These are phyloP conservation scores for Watsonalla cultraria DNA, from an alignment of 2,888 invertebrate species.

Conservation along the genomic window DNA sequence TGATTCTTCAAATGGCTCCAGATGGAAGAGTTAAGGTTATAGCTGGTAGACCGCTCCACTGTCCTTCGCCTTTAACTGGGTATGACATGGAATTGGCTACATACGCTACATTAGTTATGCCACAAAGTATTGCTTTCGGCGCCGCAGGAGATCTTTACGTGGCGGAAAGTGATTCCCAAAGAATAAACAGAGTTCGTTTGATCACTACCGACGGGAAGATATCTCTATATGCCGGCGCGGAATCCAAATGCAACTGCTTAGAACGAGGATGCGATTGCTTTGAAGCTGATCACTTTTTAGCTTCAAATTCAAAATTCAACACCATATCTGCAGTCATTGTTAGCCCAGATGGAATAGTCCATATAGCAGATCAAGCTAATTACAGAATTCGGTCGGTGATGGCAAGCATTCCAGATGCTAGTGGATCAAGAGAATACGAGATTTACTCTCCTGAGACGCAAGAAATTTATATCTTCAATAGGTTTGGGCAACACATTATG, in stretches of 20 bases:
- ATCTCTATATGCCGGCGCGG: slow-evolving; percentile 94
- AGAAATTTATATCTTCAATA: slow-evolving; percentile 95
- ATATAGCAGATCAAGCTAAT: slow-evolving; percentile 97
- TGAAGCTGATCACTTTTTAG: slow-evolving; percentile 93
- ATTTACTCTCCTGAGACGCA: slow-evolving; percentile 97
- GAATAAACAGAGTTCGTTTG: slow-evolving; percentile 93
- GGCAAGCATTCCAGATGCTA: slow-evolving; percentile 93
- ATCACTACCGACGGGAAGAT: slow-evolving; percentile 97
- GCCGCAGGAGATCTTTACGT: slow-evolving; percentile 95
- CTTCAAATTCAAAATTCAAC: slow-evolving; percentile 95
- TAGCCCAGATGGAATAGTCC: slow-evolving; percentile 95
- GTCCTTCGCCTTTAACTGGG: slow-evolving; percentile 88
- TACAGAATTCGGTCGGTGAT: slow-evolving; percentile 92
- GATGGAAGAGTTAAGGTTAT: slow-evolving; percentile 95
- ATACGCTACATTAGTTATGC: slow-evolving; percentile 93
- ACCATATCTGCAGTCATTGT: slow-evolving; percentile 95
- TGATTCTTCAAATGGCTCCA: slow-evolving; percentile 94
- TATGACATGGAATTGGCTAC: slow-evolving; percentile 93
- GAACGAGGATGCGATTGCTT: slow-evolving; percentile 95
- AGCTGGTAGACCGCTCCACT: slow-evolving; percentile 95
- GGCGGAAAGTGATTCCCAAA: slow-evolving; percentile 96
- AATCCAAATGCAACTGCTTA: slow-evolving; percentile 95
- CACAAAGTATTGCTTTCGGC: slow-evolving; percentile 96
- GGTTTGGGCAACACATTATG: slow-evolving; percentile 96
- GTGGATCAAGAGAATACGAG: slow-evolving; percentile 91